These are phyloP conservation scores for Thyatira batis DNA, from an alignment of 2,888 invertebrate species.

Conservation along the genomic window DNA sequence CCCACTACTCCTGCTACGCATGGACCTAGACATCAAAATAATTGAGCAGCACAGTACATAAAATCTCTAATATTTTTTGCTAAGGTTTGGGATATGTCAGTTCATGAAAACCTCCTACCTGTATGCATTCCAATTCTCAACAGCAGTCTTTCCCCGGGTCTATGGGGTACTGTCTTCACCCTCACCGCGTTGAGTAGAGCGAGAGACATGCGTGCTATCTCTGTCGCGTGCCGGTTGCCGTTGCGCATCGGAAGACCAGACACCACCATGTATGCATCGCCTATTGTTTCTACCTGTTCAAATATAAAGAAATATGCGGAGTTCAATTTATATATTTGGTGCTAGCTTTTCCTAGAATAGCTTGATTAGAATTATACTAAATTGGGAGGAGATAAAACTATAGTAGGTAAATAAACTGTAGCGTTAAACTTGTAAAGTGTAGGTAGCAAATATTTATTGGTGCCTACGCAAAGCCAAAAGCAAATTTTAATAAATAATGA, in stretches of 20 bases:
- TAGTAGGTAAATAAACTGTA: too few species aligned
- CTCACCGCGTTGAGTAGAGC: constrained; percentile 92
- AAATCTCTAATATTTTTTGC: too few species aligned
- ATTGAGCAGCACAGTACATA: too few species aligned
- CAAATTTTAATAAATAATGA: background rate
- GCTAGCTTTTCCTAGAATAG: too few species aligned
- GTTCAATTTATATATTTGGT: too few species aligned
- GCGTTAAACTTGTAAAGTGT: too few species aligned
- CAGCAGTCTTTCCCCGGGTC: constrained; percentile 92
- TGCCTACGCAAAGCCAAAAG: too few species aligned
- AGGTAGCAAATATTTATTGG: too few species aligned
- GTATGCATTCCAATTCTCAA: constrained; percentile 97
- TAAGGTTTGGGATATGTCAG: too few species aligned
- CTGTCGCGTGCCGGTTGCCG: constrained; percentile 94
- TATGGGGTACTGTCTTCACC: constrained; percentile 94
- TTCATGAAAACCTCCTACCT: constrained; percentile 63
- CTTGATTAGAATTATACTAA: too few species aligned
- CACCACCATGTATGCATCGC: constrained; percentile 93
- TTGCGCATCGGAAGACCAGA: constrained; percentile 96
- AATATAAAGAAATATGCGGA: background rate
- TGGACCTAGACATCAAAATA: constrained; percentile 75
- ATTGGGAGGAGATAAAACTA: too few species aligned
- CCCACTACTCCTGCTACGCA: constrained; percentile 96
- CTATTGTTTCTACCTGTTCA: constrained; percentile 91
- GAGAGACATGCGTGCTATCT: constrained; percentile 96